Base-by-base conservation (phyloP, 2,113 vertebrate species). In the Callaeas wilsoni region DNA sequence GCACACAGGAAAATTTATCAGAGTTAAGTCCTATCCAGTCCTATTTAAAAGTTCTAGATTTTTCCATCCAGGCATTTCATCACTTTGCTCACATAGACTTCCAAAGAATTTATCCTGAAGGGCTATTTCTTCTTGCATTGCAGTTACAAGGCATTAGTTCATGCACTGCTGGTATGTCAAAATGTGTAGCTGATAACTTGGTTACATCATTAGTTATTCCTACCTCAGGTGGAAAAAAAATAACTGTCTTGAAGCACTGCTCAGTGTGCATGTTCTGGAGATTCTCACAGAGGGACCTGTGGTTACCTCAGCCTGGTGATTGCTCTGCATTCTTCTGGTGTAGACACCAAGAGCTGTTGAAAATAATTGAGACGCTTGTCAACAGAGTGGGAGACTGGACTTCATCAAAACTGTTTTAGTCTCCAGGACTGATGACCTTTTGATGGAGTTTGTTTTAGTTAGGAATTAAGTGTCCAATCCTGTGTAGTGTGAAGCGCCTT, bases 321-420 rank as follows among this genome's bases (percentile, higher is more conserved):
- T 98, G 97, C 97, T 98, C 98, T 98, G 98, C 99, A 99, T 99
- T 99, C 98, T 98, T 98, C 98, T 96, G 96, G 97, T 97, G 98
- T 97, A 98, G 97, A 98, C 98, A 99, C 98, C 98, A 98, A 97
- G 98, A 98, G 98, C 98, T 99, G 99, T 98, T 99, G 99, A 99
- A 99, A 99, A 99, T 98, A 99, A 99, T 97, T 98, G 98, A 99
- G 98, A 98, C 89, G 84, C 98, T 99, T 99, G 99, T 99, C 99
- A 99, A 98, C 99, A 98, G 98, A 97, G 96, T 95, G 96, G 93
- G 96, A 98, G 98, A 97, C 97, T 97, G 97, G 98, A 97, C 98
- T 99, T 98, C 98, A 98, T 99, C 99, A 98, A 97, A 98, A 98
- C 98, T 98, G 98, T 98, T 98, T 98, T 98, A 98, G 98, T 98